Percentiles rank a stretch among this genome's conserved stretches.
Evolutionary conservation across 2,888 invertebrate genomes (phyloP).

Genomic region (Micoletzkya japonica): DNA sequence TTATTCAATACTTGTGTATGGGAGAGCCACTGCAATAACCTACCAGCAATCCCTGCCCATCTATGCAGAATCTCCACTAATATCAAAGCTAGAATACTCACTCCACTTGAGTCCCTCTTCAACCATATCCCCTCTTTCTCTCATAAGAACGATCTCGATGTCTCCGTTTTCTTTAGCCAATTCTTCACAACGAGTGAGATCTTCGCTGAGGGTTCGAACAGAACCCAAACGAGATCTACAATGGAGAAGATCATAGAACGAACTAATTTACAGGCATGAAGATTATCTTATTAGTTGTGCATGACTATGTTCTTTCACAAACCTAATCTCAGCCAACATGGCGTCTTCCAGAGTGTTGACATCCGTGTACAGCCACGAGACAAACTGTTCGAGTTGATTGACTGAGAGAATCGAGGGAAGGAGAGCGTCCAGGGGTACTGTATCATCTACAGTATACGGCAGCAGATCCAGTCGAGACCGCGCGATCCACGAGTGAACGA

Average conservation of each 20-base stretch:
- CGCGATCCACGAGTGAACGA: conserved; percentile 6
- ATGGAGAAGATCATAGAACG: background rate
- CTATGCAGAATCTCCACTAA: no score
- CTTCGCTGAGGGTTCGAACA: conserved; percentile 20
- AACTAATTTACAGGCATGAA: background rate
- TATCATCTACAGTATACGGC: background rate
- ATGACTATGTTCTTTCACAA: no score
- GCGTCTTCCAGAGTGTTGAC: conserved; percentile 16
- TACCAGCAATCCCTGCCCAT: no score
- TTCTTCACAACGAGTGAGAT: conserved; percentile 18
- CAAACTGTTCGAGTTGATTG: conserved; percentile 25
- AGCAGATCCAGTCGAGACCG: conserved; percentile 12
- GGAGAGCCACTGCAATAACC: no score
- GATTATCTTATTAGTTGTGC: no score
- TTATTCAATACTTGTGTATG: no score
- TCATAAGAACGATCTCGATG: conserved; percentile 9
- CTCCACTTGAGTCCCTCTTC: background rate
- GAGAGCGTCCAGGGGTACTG: conserved; percentile 5
- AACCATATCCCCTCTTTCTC: conserved; percentile 15
- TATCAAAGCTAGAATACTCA: no score
- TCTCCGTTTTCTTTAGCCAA: conserved; percentile 16
- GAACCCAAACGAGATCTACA: conserved; percentile 26
- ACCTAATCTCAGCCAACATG: conserved; percentile 28
- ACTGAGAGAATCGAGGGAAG: conserved; percentile 7
- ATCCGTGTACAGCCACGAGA: conserved; percentile 34